These are phyloP conservation scores for Tragopan temminckii DNA, from an alignment of 2,797 vertebrate genomes.

Conservation along the genomic window DNA sequence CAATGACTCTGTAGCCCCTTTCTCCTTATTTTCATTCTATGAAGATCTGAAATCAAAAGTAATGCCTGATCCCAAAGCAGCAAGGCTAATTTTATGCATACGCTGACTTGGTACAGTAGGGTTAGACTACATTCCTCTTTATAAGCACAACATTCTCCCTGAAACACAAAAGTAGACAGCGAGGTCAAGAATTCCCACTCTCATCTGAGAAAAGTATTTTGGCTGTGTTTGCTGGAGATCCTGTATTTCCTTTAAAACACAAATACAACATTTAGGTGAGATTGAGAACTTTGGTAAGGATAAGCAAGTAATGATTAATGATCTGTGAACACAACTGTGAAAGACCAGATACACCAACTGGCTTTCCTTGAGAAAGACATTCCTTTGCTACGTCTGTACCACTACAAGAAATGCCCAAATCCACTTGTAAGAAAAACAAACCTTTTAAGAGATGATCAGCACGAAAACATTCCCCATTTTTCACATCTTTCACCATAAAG, in stretches of 20 bases:
- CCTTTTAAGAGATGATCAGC: slow-evolving; percentile 98
- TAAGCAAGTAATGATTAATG: background rate
- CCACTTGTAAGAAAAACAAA: slow-evolving; percentile 55
- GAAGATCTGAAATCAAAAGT: background rate
- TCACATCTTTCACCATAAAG: slow-evolving; percentile 99
- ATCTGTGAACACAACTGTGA: background rate
- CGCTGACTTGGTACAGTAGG: background rate
- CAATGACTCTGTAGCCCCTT: background rate
- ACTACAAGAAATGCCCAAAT: background rate
- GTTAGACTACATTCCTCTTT: background rate
- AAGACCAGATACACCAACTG: background rate
- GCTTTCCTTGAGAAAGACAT: background rate
- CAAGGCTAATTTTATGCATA: background rate
- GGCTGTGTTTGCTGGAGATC: background rate
- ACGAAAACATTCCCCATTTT: slow-evolving; percentile 97
- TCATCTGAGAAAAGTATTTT: background rate
- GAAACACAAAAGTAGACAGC: background rate
- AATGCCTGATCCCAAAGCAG: background rate
- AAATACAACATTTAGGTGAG: background rate
- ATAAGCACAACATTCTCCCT: background rate
- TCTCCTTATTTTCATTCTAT: background rate
- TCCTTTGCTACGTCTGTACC: background rate
- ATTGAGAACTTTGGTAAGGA: background rate
- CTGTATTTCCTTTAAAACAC: background rate
- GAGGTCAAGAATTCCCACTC: background rate